Conservation (phyloP, 2,797 vertebrate species). For the Eutrigla gurnardus region DNA sequence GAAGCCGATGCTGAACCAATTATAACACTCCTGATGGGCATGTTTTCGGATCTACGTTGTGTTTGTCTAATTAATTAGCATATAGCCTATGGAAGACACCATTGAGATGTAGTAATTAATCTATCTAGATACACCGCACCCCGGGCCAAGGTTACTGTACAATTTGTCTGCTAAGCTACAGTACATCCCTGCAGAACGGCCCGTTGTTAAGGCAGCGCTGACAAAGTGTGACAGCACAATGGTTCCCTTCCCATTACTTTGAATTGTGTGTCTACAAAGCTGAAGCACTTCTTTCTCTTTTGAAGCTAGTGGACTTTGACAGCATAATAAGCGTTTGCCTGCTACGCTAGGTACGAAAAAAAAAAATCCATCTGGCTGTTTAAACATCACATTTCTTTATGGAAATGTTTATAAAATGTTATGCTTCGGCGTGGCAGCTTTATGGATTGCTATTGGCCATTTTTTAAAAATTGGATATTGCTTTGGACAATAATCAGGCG, state of each 20-base stretch:
- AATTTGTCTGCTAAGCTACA: slow-evolving; percentile 42
- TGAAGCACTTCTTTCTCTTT: slow-evolving; percentile 42
- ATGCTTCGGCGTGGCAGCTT: slow-evolving; percentile 43
- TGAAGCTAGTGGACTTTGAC: slow-evolving; percentile 51
- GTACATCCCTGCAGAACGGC: slow-evolving; percentile 42
- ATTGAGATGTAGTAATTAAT: slow-evolving; percentile 72
- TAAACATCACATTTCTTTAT: slow-evolving; percentile 55
- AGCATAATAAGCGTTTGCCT: slow-evolving; percentile 60
- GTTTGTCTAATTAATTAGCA: slow-evolving; percentile 81
- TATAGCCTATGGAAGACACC: slow-evolving; percentile 73
- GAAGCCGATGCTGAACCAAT: slow-evolving; percentile 63
- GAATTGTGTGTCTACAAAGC: slow-evolving; percentile 55
- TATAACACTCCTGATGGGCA: slow-evolving; percentile 75
- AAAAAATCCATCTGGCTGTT: slow-evolving; percentile 46
- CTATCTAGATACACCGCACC: slow-evolving; percentile 52
- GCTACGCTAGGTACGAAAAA: slow-evolving; percentile 52
- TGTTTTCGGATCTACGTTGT: slow-evolving; percentile 69
- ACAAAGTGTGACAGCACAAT: slow-evolving; percentile 52
- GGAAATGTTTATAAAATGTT: slow-evolving; percentile 43
- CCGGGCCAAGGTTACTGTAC: slow-evolving; percentile 71
- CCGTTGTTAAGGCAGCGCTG: slow-evolving; percentile 39
- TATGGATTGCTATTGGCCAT: slow-evolving; percentile 38
- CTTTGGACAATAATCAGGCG: slow-evolving; percentile 55
- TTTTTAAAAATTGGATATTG: slow-evolving; percentile 50
- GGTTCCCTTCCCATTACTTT: slow-evolving; percentile 53